A percentile compares a stretch with the other conserved stretches of the same genome.
Evolutionary conservation across 2,888 invertebrate genomes (phyloP).

Genomic region (Microplitis deprimator): DNA sequence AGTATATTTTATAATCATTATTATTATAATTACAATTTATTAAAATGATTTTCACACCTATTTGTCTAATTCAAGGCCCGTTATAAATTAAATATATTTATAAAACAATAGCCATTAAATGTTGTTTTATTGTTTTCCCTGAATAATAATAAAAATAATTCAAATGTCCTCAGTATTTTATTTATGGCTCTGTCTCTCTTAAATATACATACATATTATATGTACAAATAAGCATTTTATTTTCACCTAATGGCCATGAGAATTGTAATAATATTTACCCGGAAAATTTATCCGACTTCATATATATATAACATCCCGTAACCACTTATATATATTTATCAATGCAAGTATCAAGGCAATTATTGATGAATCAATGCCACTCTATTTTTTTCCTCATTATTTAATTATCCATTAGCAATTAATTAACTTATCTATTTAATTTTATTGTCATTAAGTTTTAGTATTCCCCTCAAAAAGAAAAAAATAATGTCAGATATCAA

Average conservation of each 20-base stretch:
- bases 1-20: not conserved
- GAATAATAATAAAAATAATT: not conserved
- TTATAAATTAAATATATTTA: not conserved
- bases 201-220: too few relatives aligned
- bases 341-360: not conserved
- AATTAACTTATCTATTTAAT: not conserved
- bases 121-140: not conserved
- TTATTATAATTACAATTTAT: not conserved
- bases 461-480: too few relatives aligned
- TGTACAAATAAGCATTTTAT: too few relatives aligned
- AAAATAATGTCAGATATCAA: not conserved
- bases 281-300: constrained; percentile 16
- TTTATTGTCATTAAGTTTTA: not conserved
- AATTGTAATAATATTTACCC: not conserved
- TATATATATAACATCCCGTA: not conserved
- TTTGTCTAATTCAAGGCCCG: not conserved
- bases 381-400: constrained; percentile 1
- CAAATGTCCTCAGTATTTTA: not conserved
- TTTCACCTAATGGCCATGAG: not conserved
- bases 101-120: not conserved
- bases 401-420: not conserved
- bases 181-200: not conserved
- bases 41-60: not conserved
- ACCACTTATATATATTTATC: constrained; percentile 20
- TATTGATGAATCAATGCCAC: constrained; percentile 14